Conservation (phyloP, 2,113 vertebrate species). For the Macaca mulatta region DNA sequence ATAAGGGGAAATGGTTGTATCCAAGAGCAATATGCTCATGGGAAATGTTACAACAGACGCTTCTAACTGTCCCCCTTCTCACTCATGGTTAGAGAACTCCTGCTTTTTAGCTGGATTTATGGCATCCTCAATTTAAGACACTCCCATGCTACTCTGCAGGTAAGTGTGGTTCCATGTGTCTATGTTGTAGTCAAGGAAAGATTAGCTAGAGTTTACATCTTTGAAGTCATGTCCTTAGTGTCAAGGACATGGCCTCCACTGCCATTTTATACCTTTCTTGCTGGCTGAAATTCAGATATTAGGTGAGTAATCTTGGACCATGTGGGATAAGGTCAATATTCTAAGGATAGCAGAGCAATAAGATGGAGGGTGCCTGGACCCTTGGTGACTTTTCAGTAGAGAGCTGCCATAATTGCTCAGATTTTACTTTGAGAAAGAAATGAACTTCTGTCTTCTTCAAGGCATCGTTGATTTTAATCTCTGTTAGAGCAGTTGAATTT, state of each 20-base stretch:
- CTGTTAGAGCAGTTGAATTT: background rate
- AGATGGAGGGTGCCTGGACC: background rate
- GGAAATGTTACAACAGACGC: background rate
- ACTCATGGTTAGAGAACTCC: background rate
- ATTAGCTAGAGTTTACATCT: background rate
- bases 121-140: background rate
- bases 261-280: background rate
- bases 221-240: background rate
- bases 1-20: background rate
- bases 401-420: background rate
- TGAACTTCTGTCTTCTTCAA: background rate
- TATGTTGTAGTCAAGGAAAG: background rate
- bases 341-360: background rate
- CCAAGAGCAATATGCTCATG: background rate
- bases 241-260: background rate
- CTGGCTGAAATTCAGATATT: background rate
- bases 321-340: background rate
- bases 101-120: background rate
- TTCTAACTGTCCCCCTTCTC: background rate
- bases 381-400: background rate
- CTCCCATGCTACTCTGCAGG: background rate
- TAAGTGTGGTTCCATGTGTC: background rate
- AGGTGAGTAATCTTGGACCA: background rate
- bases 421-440: constrained; percentile 17
- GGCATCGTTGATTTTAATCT: background rate